phyloP scores from a whole-genome alignment of 2,888 invertebrate genomes.

The Zeuzera pyrina region DNA sequence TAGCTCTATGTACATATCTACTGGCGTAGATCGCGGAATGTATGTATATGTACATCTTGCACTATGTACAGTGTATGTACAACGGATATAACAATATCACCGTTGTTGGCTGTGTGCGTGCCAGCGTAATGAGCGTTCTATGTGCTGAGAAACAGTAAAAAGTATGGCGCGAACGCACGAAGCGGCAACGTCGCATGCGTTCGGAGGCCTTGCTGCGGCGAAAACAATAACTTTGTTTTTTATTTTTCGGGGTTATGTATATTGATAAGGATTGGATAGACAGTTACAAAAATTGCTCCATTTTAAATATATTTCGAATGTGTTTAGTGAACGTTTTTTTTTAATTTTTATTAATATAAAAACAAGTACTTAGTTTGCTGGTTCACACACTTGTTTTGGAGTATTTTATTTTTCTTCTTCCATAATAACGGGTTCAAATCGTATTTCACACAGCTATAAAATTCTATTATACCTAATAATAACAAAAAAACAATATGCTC shows the following conservation, averaged over 20 bases:
- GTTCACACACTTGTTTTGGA: too few species aligned
- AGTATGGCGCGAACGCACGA: conserved; percentile 70
- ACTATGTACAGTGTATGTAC: conserved; percentile 47
- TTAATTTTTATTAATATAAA: too few species aligned
- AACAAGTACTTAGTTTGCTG: too few species aligned
- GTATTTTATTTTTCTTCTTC: too few species aligned
- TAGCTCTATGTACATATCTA: conserved; percentile 66
- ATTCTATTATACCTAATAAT: conserved; percentile 7
- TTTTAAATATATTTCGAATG: too few species aligned
- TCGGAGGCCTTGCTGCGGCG: conserved; percentile 56
- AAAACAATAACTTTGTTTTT: conserved; percentile 58
- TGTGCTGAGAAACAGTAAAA: conserved; percentile 75
- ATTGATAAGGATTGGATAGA: conserved; percentile 10
- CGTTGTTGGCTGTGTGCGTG: conserved; percentile 27
- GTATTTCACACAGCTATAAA: too few species aligned
- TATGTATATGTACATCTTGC: conserved; percentile 65
- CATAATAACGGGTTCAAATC: too few species aligned
- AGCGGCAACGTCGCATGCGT: conserved; percentile 63
- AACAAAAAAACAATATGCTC: conserved; percentile 41
- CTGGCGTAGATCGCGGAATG: conserved; percentile 55
- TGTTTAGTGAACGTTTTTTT: too few species aligned
- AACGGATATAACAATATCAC: conserved; percentile 57
- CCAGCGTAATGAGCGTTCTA: conserved; percentile 67
- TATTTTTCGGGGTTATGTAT: conserved; percentile 21
- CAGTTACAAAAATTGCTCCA: too few species aligned